Evolutionary conservation across 2,113 vertebrate genomes (phyloP).

Genomic region (Centrocercus urophasianus): DNA sequence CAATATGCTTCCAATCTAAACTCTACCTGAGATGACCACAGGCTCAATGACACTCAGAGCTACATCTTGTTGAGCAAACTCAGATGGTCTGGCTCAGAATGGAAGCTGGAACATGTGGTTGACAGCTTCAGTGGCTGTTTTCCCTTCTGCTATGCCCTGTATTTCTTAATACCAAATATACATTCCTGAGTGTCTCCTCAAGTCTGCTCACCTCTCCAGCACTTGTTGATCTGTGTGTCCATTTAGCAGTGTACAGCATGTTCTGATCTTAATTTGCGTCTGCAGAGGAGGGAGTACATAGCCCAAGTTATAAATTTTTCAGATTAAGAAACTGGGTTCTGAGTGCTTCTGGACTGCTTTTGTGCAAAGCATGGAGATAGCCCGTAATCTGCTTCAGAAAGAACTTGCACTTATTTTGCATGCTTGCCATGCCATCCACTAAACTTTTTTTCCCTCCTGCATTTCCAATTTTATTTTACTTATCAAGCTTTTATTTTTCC

Average conservation of each 20-base stretch:
- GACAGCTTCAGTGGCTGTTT: rapidly evolving
- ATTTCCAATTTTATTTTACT: background rate
- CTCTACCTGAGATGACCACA: background rate
- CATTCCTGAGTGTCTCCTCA: background rate
- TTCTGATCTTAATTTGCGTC: background rate
- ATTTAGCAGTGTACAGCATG: background rate
- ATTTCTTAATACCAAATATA: background rate
- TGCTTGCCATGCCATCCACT: background rate
- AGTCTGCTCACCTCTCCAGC: background rate
- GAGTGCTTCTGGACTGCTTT: background rate
- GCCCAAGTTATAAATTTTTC: background rate
- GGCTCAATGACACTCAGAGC: background rate
- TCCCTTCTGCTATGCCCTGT: background rate
- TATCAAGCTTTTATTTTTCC: background rate
- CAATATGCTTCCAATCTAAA: background rate
- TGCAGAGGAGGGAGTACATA: background rate
- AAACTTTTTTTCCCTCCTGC: background rate
- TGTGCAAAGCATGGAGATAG: background rate
- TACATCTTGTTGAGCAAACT: background rate
- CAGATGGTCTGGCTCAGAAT: rapidly evolving
- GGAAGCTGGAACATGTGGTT: rapidly evolving
- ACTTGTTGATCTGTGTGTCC: background rate
- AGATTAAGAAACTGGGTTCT: background rate
- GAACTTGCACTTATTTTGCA: background rate
- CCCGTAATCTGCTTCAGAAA: background rate